Evolutionary conservation across 1,140 invertebrate genomes (phyloP).

Genomic region (Ostrea edulis): DNA sequence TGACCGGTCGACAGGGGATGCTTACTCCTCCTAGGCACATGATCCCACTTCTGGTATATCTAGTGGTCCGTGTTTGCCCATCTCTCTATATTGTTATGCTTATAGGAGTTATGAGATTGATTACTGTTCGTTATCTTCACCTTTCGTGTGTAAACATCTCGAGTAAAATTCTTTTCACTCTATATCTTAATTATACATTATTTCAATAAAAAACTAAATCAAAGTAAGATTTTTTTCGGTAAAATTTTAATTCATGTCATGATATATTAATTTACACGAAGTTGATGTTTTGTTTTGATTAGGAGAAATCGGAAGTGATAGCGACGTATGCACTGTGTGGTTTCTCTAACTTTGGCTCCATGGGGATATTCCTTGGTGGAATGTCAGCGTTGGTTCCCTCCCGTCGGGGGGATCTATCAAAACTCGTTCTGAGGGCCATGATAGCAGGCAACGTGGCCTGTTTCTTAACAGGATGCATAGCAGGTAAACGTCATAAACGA

Average conservation of each 20-base stretch:
- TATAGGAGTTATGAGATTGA: too few relatives aligned
- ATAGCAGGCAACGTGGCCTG: constrained; percentile 92
- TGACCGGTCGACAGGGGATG: too few relatives aligned
- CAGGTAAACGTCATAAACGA: constrained; percentile 57
- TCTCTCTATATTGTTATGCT: too few relatives aligned
- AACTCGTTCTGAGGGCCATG: constrained; percentile 89
- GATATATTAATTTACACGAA: neutral
- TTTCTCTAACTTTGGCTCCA: constrained; percentile 94
- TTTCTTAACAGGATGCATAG: constrained; percentile 81
- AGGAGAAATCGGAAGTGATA: constrained; percentile 88
- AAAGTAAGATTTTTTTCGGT: neutral
- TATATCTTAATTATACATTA: too few relatives aligned
- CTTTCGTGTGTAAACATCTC: too few relatives aligned
- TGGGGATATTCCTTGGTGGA: constrained; percentile 93
- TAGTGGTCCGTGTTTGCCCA: too few relatives aligned
- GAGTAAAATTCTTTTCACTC: too few relatives aligned
- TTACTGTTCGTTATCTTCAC: too few relatives aligned
- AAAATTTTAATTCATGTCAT: neutral
- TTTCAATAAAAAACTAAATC: neutral
- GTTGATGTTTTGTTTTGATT: constrained; percentile 7
- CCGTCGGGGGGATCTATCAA: constrained; percentile 82
- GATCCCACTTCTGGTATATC: too few relatives aligned
- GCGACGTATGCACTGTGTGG: constrained; percentile 97
- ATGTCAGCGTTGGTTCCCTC: constrained; percentile 90
- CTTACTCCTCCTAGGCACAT: too few relatives aligned